phyloP scores from a whole-genome alignment of 2,888 invertebrate genomes.

The Gasteruption jaculator region DNA sequence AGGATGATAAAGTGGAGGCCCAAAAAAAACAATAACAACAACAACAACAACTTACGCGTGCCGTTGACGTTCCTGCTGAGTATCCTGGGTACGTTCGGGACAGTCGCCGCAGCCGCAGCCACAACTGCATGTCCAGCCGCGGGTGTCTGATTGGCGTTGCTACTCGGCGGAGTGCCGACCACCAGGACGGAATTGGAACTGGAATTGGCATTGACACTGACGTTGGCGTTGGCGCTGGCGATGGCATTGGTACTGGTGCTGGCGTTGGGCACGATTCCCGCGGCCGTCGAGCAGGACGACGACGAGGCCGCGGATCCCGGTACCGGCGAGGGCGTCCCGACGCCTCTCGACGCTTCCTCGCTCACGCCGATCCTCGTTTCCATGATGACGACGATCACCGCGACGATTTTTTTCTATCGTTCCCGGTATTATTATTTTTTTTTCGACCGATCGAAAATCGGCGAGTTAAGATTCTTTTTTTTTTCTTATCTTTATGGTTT shows the following conservation, averaged over 20 bases:
- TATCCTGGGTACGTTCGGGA: slow-evolving; percentile 36
- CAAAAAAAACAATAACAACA: not conserved
- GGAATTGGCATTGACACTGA: slow-evolving; percentile 16
- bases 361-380: too few relatives aligned
- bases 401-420: too few relatives aligned
- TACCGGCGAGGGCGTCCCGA: slow-evolving; percentile 40
- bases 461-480: too few relatives aligned
- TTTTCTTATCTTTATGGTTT: too few relatives aligned
- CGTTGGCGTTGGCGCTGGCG: slow-evolving; percentile 19
- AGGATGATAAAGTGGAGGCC: too few relatives aligned
- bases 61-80: slow-evolving; percentile 49
- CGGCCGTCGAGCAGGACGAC: not conserved
- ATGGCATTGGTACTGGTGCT: slow-evolving; percentile 6
- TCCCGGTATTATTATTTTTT: too few relatives aligned
- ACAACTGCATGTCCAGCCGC: slow-evolving; percentile 21
- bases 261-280: slow-evolving; percentile 10
- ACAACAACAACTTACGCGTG: slow-evolving; percentile 40
- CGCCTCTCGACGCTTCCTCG: slow-evolving; percentile 36
- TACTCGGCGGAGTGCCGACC: slow-evolving; percentile 32
- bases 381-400: too few relatives aligned
- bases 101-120: slow-evolving; percentile 17
- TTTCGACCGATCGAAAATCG: too few relatives aligned
- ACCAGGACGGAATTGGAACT: slow-evolving; percentile 33
- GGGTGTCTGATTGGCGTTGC: slow-evolving; percentile 25
- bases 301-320: slow-evolving; percentile 17